These are phyloP conservation scores for Hemiprocne comata DNA, from an alignment of 2,113 vertebrate genomes.

Conservation along the genomic window DNA sequence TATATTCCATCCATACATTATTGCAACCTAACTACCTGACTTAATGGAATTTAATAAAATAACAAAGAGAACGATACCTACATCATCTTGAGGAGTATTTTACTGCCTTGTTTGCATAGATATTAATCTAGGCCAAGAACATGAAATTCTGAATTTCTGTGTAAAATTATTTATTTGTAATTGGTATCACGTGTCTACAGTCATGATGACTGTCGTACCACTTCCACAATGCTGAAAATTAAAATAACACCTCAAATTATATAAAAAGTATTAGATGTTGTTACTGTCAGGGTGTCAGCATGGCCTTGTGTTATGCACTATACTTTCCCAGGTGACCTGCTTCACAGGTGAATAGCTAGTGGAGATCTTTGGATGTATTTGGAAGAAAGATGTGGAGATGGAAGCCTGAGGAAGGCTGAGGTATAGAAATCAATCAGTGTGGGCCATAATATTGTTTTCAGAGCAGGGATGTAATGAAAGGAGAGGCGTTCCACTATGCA, in stretches of 20 bases:
- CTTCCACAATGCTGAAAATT: background rate
- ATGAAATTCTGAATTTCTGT: background rate
- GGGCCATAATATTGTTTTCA: background rate
- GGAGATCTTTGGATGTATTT: background rate
- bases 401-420: background rate
- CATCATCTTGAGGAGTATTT: background rate
- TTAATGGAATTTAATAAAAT: background rate
- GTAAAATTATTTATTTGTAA: background rate
- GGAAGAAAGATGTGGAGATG: background rate
- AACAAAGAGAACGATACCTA: background rate
- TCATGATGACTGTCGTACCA: background rate
- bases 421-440: background rate
- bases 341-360: background rate
- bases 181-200: background rate
- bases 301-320: background rate
- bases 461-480: background rate
- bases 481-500: background rate
- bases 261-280: background rate
- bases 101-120: background rate
- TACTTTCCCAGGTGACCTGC: fast-evolving
- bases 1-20: background rate
- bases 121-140: background rate
- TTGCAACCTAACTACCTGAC: background rate
- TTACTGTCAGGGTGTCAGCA: background rate
- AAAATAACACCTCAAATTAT: background rate